phyloP scores from a whole-genome alignment of 2,888 invertebrate genomes.

The Iselma pallidipennis region DNA sequence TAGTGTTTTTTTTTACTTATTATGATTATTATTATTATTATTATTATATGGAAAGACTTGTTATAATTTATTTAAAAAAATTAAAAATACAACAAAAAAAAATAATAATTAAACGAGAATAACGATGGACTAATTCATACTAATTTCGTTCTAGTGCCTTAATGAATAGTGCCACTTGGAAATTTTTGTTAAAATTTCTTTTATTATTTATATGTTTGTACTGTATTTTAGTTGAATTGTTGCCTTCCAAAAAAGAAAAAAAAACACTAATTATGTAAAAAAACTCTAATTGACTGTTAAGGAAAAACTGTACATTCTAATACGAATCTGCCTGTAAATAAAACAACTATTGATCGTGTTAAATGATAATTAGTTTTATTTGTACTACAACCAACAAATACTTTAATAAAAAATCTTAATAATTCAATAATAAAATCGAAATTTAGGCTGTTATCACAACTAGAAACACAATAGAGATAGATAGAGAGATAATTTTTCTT shows the following conservation, averaged over 20 bases:
- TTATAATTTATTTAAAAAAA: conserved; percentile 1
- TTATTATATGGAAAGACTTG: conserved; percentile 7
- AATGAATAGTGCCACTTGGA: conserved; percentile 21
- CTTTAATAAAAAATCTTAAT: background rate
- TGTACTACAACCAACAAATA: background rate
- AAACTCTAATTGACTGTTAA: conserved; percentile 14
- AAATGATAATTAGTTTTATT: conserved; percentile 17
- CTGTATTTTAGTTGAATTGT: conserved; percentile 21
- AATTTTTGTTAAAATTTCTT: conserved; percentile 15
- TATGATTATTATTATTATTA: conserved; percentile 29
- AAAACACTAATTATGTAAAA: conserved; percentile 1
- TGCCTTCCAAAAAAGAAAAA: conserved; percentile 16
- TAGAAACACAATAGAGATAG: background rate
- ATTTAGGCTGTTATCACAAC: conserved; percentile 2
- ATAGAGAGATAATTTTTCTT: background rate
- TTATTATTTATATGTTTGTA: conserved; percentile 18
- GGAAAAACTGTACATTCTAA: conserved; percentile 18
- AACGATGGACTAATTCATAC: conserved; percentile 21
- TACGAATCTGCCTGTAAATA: conserved; percentile 23
- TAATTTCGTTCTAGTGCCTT: conserved; percentile 22
- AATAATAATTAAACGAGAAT: conserved; percentile 10
- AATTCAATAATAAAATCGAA: background rate
- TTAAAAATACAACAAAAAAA: conserved; percentile 1
- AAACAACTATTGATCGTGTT: conserved; percentile 25
- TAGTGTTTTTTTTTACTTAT: conserved; percentile 54